Conservation (phyloP, 2,113 vertebrate species). For the Paramormyrops kingsleyae region DNA sequence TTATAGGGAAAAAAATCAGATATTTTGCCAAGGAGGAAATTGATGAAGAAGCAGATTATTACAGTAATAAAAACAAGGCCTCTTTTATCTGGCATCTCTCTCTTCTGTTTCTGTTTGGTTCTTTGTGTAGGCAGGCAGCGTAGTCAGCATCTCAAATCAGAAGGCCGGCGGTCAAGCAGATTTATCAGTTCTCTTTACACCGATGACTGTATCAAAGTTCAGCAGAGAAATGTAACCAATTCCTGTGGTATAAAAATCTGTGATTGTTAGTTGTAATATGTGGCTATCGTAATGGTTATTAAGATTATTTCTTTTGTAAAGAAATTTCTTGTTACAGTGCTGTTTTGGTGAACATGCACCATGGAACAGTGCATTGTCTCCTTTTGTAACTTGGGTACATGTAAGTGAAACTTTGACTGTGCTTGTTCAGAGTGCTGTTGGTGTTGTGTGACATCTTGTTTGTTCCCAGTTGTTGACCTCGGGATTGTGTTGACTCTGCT, state of each 20-base stretch:
- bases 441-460: neutral
- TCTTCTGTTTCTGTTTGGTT: neutral
- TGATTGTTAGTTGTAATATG: neutral
- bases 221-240: neutral
- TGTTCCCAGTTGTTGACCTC: neutral
- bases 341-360: neutral
- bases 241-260: neutral
- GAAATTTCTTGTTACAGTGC: neutral
- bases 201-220: neutral
- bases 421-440: neutral
- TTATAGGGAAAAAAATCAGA: neutral
- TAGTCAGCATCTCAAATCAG: neutral
- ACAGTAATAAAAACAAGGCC: neutral
- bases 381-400: conserved; percentile 46
- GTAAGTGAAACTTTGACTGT: conserved; percentile 35
- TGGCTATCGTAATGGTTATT: neutral
- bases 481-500: neutral
- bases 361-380: conserved; percentile 2
- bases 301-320: neutral
- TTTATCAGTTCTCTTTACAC: neutral
- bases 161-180: neutral
- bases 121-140: neutral
- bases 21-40: neutral
- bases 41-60: neutral
- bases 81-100: neutral